phyloP scores from a whole-genome alignment of 2,888 invertebrate species.

The Dinocampus coccinellae region DNA sequence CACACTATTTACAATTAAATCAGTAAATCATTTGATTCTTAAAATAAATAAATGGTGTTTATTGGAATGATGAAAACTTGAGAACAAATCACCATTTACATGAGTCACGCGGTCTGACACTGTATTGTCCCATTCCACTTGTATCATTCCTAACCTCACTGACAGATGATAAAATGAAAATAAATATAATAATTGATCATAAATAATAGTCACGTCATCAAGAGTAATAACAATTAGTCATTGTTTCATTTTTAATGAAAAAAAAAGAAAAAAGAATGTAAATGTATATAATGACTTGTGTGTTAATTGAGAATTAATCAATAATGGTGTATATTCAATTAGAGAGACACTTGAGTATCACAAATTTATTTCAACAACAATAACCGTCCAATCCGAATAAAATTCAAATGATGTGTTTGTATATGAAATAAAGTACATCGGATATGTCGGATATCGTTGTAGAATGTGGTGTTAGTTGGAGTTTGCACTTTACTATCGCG shows the following conservation, averaged over 20 bases:
- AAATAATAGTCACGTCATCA: neutral
- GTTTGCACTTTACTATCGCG: slow-evolving; percentile 29
- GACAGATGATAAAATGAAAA: neutral
- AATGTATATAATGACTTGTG: too few species aligned
- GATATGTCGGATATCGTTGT: slow-evolving; percentile 24
- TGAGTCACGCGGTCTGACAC: slow-evolving; percentile 11
- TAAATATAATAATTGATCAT: neutral
- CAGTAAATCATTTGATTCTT: neutral
- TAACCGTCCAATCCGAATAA: neutral
- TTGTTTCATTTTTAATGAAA: too few species aligned
- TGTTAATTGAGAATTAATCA: neutral
- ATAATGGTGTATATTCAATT: neutral
- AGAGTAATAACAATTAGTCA: too few species aligned
- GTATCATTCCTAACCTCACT: neutral
- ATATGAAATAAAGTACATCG: slow-evolving; percentile 28
- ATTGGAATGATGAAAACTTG: neutral
- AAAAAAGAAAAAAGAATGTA: too few species aligned
- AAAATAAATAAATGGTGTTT: neutral
- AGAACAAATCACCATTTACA: neutral
- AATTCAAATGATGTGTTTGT: slow-evolving; percentile 24
- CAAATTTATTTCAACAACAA: neutral
- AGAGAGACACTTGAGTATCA: neutral
- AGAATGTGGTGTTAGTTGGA: slow-evolving; percentile 27
- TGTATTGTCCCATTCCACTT: neutral
- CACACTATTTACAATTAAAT: neutral